Percentiles rank a stretch among this genome's conserved stretches.
Conservation (phyloP, 1,140 invertebrate genomes). For the Ooceraea biroi region DNA sequence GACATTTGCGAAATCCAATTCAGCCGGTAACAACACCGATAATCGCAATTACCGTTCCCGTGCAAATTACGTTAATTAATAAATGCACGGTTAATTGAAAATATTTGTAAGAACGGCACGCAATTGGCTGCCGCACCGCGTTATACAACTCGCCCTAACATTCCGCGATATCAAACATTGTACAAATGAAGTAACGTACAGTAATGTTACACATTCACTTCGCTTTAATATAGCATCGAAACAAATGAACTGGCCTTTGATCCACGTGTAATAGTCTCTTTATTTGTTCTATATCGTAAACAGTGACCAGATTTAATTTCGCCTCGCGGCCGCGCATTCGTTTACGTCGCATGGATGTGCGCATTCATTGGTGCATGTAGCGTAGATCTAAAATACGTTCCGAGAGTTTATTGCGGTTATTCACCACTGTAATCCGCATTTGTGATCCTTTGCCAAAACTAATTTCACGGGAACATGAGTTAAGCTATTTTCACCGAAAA, state of each 20-base stretch:
- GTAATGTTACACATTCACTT: constrained; percentile 31
- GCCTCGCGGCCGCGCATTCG: constrained; percentile 31
- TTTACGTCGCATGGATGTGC: constrained; percentile 20
- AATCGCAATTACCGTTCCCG: constrained; percentile 8
- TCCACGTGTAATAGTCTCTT: constrained; percentile 30
- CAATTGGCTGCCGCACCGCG: constrained; percentile 26
- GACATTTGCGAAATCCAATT: neutral
- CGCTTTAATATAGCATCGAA: constrained; percentile 33
- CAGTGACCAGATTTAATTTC: constrained; percentile 53
- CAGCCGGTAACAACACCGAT: constrained; percentile 4
- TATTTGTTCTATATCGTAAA: constrained; percentile 55
- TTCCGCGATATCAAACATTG: constrained; percentile 36
- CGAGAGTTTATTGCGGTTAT: constrained; percentile 44
- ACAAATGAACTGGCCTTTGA: constrained; percentile 46
- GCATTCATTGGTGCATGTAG: neutral
- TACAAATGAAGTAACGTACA: constrained; percentile 14
- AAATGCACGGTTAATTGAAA: constrained; percentile 28
- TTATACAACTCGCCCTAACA: constrained; percentile 18
- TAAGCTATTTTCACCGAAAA: neutral
- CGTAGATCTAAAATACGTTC: constrained; percentile 33
- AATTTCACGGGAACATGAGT: constrained; percentile 25
- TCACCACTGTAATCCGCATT: constrained; percentile 29
- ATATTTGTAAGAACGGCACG: neutral
- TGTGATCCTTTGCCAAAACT: constrained; percentile 4
- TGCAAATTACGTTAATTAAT: constrained; percentile 45